phyloP scores from a whole-genome alignment of 1,140 invertebrate species.

The Helicoverpa zea region DNA sequence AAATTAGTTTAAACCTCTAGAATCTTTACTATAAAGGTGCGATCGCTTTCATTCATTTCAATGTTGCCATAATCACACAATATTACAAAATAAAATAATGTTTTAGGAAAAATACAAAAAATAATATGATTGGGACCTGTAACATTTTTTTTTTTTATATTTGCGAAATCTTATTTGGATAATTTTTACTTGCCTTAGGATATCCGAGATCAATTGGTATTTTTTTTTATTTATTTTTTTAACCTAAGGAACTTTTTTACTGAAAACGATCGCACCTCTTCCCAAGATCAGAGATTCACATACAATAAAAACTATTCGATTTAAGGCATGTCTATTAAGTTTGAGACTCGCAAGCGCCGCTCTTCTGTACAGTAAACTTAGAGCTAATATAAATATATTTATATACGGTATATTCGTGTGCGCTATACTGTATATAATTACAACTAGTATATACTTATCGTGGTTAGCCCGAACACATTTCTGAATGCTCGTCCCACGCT shows the following conservation, averaged over 20 bases:
- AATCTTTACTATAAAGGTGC: slow-evolving; percentile 17
- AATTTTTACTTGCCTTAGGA: too few relatives aligned
- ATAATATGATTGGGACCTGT: too few relatives aligned
- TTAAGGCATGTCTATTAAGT: slow-evolving; percentile 34
- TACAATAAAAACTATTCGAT: slow-evolving; percentile 21
- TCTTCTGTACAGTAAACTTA: slow-evolving; percentile 16
- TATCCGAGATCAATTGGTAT: too few relatives aligned
- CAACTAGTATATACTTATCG: slow-evolving; percentile 14
- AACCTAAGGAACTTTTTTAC: too few relatives aligned
- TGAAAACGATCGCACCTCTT: not conserved
- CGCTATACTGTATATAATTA: slow-evolving; percentile 73
- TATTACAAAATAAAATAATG: not conserved
- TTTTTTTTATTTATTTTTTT: too few relatives aligned
- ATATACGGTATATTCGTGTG: slow-evolving; percentile 21
- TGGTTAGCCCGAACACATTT: slow-evolving; percentile 89
- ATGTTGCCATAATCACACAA: not conserved
- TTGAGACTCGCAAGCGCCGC: slow-evolving; percentile 35
- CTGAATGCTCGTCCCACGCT: slow-evolving; percentile 95
- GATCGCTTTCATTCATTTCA: not conserved
- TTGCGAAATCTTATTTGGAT: too few relatives aligned
- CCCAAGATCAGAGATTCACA: slow-evolving; percentile 21
- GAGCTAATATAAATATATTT: slow-evolving; percentile 9
- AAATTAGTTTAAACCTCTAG: not conserved
- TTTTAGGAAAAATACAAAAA: not conserved
- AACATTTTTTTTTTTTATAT: too few relatives aligned